Percentiles rank a stretch among this genome's conserved stretches.
These are phyloP conservation scores for Oryzias celebensis DNA, from an alignment of 2,113 vertebrate species.

Conservation along the genomic window DNA sequence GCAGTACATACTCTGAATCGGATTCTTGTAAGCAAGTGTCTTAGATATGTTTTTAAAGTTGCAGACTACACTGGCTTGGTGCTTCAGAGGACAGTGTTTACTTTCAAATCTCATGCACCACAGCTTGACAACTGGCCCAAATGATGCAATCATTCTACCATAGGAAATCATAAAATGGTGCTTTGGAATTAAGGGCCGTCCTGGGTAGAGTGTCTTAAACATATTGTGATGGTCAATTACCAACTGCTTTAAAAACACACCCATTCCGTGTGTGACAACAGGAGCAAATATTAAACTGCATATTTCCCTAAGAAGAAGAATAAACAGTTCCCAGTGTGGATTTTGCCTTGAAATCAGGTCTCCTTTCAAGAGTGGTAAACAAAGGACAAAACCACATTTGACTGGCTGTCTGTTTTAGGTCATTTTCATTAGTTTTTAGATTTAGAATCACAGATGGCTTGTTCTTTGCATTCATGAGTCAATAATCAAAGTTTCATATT, in stretches of 20 bases:
- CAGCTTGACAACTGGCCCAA: slow-evolving; percentile 2
- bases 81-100: not conserved
- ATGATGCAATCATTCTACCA: not conserved
- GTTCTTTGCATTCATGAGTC: too few relatives aligned
- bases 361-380: slow-evolving; percentile 1
- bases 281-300: slow-evolving; percentile 4
- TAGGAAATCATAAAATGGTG: slow-evolving; percentile 6
- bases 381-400: slow-evolving; percentile 8
- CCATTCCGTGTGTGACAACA: not conserved
- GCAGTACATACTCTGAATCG: not conserved
- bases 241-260: not conserved
- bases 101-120: slow-evolving; percentile 10
- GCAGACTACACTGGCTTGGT: not conserved
- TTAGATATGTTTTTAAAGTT: slow-evolving; percentile 6
- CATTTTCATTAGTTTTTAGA: too few relatives aligned
- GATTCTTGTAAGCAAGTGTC: slow-evolving; percentile 1
- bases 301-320: not conserved
- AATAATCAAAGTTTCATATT: too few relatives aligned
- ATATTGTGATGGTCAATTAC: slow-evolving; percentile 2
- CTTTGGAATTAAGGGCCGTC: not conserved
- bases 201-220: not conserved
- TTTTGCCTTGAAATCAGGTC: not conserved
- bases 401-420: not conserved
- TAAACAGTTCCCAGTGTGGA: too few relatives aligned
- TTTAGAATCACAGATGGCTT: too few relatives aligned